These are phyloP conservation scores for Cheilosia soror DNA, from an alignment of 2,888 invertebrate species.

Conservation along the genomic window DNA sequence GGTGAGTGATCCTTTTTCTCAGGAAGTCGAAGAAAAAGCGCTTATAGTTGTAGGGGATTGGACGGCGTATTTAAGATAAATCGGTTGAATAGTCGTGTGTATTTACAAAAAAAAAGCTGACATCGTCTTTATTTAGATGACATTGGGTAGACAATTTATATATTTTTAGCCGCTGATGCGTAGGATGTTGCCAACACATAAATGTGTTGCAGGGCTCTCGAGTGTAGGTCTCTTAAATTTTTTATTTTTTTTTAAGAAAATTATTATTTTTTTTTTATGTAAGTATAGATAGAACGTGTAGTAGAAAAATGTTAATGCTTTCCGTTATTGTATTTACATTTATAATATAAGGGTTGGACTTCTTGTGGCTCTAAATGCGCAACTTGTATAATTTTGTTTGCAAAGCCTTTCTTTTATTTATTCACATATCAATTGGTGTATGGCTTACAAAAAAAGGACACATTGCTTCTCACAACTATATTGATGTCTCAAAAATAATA, in stretches of 20 bases:
- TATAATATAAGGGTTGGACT: no score
- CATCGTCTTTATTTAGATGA: constrained; percentile 33
- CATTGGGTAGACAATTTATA: constrained; percentile 1
- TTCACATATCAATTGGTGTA: no score
- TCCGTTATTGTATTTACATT: no score
- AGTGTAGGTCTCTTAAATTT: not conserved
- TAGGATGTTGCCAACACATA: constrained; percentile 39
- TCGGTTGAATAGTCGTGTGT: constrained; percentile 1
- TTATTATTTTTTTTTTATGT: not conserved
- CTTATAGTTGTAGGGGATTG: constrained; percentile 16
- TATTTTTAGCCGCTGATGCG: constrained; percentile 37
- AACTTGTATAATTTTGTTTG: no score
- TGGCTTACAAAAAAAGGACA: no score
- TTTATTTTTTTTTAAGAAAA: not conserved
- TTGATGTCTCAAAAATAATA: no score
- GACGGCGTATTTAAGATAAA: constrained; percentile 39
- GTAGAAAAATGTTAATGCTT: no score
- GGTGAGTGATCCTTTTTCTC: constrained; percentile 57
- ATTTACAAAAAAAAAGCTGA: constrained; percentile 3
- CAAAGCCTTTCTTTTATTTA: no score
- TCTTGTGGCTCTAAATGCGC: no score
- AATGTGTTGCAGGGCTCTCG: constrained; percentile 10
- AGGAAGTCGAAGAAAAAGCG: constrained; percentile 20
- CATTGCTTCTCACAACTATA: no score
- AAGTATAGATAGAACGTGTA: not conserved